Conservation (phyloP, 2,113 vertebrate species). For the Pipa parva region DNA sequence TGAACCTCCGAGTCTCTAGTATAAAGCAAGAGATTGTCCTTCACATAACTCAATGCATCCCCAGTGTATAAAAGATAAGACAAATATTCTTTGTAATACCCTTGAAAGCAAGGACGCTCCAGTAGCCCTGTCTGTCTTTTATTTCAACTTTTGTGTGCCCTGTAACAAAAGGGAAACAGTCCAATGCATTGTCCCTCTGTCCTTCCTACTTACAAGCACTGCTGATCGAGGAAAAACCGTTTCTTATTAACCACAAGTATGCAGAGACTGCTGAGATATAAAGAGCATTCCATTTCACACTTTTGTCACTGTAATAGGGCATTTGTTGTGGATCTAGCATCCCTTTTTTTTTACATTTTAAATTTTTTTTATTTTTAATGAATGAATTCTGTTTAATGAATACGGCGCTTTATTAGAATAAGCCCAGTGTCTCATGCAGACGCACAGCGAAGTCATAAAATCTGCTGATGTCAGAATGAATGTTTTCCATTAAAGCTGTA, state of each 20-base stretch:
- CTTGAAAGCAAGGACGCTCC: not conserved
- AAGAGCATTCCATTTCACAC: constrained; percentile 25
- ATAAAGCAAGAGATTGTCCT: constrained; percentile 27
- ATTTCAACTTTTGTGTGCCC: constrained; percentile 34
- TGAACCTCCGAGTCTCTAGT: not conserved
- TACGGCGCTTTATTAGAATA: constrained; percentile 10
- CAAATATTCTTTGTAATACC: constrained; percentile 29
- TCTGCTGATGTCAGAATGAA: constrained; percentile 10
- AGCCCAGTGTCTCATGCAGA: constrained; percentile 1
- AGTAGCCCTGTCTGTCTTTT: constrained; percentile 18
- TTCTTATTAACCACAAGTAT: constrained; percentile 39
- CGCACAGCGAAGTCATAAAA: constrained; percentile 13
- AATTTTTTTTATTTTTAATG: constrained; percentile 27
- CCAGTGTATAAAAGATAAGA: constrained; percentile 8
- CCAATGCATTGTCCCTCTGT: constrained; percentile 13
- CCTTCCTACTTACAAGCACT: constrained; percentile 27
- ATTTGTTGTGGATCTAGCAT: constrained; percentile 18
- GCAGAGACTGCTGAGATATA: constrained; percentile 9
- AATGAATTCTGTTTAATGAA: constrained; percentile 32
- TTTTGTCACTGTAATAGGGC: constrained; percentile 15
- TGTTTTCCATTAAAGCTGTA: constrained; percentile 34
- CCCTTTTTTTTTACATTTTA: too few relatives aligned
- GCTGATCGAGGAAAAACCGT: constrained; percentile 12
- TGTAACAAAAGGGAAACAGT: constrained; percentile 30
- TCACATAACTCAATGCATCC: not conserved